Percentiles rank a stretch among this genome's conserved stretches.
Conservation (phyloP, 2,113 vertebrate species). For the Syrrhaptes paradoxus region DNA sequence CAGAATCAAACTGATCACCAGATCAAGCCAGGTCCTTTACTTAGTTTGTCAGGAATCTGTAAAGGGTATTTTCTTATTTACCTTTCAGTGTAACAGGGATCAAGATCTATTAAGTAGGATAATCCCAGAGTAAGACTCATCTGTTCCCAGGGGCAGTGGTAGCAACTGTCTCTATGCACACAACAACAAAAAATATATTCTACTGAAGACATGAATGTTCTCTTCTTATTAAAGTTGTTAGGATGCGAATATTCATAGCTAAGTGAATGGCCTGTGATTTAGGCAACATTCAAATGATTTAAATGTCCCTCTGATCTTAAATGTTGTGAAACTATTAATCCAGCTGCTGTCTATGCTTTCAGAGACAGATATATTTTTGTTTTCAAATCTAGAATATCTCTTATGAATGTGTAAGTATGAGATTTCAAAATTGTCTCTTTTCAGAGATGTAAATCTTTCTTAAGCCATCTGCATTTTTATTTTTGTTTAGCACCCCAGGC, state of each 20-base stretch:
- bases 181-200: neutral
- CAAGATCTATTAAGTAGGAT: neutral
- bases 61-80: neutral
- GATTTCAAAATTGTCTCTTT: constrained; percentile 6
- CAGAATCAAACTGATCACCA: neutral
- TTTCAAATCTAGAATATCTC: neutral
- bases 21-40: neutral
- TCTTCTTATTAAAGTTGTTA: neutral
- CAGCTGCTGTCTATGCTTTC: neutral
- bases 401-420: neutral
- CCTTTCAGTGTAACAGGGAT: neutral
- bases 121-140: neutral
- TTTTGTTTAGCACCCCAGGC: constrained; percentile 68
- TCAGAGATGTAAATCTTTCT: constrained; percentile 22
- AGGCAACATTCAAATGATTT: neutral
- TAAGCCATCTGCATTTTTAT: constrained; percentile 8
- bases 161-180: neutral
- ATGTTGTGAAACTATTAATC: neutral
- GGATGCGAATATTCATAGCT: neutral
- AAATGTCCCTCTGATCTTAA: neutral
- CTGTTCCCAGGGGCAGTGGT: neutral
- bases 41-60: neutral
- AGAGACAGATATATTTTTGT: neutral
- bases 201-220: neutral
- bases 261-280: neutral